A percentile compares a stretch with the other conserved stretches of the same genome.
These are phyloP conservation scores for Oreortyx pictus DNA, from an alignment of 2,797 vertebrate species.

Conservation along the genomic window DNA sequence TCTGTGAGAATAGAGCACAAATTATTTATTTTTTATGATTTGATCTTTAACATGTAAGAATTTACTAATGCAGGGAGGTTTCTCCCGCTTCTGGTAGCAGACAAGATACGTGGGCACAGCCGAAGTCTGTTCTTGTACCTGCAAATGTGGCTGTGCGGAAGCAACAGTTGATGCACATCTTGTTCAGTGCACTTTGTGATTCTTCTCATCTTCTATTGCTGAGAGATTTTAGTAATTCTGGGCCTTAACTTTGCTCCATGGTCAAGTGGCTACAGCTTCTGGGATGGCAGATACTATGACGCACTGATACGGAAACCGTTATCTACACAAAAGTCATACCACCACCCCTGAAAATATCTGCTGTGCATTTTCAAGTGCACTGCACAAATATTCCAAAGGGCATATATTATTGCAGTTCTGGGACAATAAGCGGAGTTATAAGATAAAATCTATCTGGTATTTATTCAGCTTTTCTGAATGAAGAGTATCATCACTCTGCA, in stretches of 20 bases:
- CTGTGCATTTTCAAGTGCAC: background rate
- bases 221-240: background rate
- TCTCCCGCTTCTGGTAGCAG: background rate
- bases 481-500: background rate
- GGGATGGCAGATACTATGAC: background rate
- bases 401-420: background rate
- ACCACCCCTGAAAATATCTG: background rate
- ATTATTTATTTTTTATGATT: background rate
- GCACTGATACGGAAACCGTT: background rate
- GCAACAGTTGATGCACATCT: background rate
- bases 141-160: background rate
- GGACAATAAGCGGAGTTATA: background rate
- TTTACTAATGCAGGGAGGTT: background rate
- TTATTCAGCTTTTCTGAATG: background rate
- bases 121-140: background rate
- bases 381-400: background rate
- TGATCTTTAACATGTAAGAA: background rate
- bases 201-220: background rate
- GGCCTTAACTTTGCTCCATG: background rate
- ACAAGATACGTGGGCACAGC: background rate
- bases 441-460: background rate
- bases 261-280: background rate
- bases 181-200: rapidly evolving
- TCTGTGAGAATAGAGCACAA: background rate
- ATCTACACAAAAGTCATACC: background rate